phyloP scores from a whole-genome alignment of 2,797 vertebrate genomes.

The Chanos chanos region DNA sequence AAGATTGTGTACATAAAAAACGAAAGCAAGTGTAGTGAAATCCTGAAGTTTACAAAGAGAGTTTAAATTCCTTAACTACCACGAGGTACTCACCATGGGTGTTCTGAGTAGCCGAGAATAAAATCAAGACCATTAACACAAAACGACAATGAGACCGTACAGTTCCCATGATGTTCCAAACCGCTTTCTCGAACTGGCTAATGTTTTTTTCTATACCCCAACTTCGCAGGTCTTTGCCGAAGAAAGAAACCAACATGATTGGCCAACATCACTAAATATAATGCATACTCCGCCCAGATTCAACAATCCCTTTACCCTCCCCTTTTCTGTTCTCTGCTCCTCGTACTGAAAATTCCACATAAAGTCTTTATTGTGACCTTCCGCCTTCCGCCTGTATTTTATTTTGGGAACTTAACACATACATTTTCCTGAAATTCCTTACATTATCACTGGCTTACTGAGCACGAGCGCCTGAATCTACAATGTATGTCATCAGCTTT shows the following conservation, averaged over 20 bases:
- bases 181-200: constrained; percentile 29
- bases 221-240: constrained; percentile 40
- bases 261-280: constrained; percentile 25
- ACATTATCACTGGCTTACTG: too few relatives aligned
- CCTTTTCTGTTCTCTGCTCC: too few relatives aligned
- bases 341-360: too few relatives aligned
- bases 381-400: too few relatives aligned
- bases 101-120: background rate
- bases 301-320: background rate
- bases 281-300: constrained; percentile 31
- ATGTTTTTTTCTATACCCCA: constrained; percentile 35
- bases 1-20: constrained; percentile 26
- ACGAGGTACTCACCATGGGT: constrained; percentile 14
- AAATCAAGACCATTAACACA: constrained; percentile 16
- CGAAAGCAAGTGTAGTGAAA: constrained; percentile 11
- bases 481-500: too few relatives aligned
- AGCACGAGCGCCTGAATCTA: too few relatives aligned
- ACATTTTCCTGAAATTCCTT: too few relatives aligned
- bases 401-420: too few relatives aligned
- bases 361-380: too few relatives aligned
- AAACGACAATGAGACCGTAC: constrained; percentile 14
- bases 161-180: constrained; percentile 19
- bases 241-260: constrained; percentile 31
- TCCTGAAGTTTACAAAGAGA: constrained; percentile 16
- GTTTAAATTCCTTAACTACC: background rate